These are phyloP conservation scores for Dolichomitus sp. DNA, from an alignment of 2,888 invertebrate species.

Conservation along the genomic window DNA sequence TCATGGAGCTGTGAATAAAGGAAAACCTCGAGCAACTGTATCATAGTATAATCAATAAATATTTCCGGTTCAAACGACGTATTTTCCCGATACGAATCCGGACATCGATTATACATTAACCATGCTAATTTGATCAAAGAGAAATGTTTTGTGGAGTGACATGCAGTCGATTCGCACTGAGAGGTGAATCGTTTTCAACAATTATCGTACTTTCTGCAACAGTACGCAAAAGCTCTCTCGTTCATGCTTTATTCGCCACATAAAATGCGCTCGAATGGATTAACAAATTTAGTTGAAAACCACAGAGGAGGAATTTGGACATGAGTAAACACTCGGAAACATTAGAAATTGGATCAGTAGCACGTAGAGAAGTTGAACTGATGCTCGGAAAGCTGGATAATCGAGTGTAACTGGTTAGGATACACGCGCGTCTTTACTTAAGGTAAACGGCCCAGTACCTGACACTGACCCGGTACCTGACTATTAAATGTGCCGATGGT, in stretches of 20 bases:
- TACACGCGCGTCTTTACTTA: constrained; percentile 64
- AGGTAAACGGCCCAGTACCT: too few relatives aligned
- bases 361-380: constrained; percentile 40
- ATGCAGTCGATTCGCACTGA: background rate
- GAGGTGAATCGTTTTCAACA: constrained; percentile 2
- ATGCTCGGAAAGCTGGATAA: constrained; percentile 67
- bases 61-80: background rate
- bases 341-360: constrained; percentile 71
- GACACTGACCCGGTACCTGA: too few relatives aligned
- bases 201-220: constrained; percentile 8
- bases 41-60: background rate
- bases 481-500: too few relatives aligned
- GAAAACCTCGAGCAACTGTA: background rate
- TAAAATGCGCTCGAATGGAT: constrained; percentile 13
- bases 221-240: background rate
- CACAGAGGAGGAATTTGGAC: constrained; percentile 55
- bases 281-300: constrained; percentile 27
- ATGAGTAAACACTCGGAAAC: constrained; percentile 70
- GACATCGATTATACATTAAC: constrained; percentile 1
- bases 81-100: background rate
- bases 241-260: background rate
- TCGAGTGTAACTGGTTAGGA: constrained; percentile 71
- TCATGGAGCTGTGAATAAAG: background rate
- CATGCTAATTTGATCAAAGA: constrained; percentile 15
- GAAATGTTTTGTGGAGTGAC: background rate